Evolutionary conservation across 2,113 vertebrate species (phyloP).

Genomic region (Rhinichthys klamathensis): DNA sequence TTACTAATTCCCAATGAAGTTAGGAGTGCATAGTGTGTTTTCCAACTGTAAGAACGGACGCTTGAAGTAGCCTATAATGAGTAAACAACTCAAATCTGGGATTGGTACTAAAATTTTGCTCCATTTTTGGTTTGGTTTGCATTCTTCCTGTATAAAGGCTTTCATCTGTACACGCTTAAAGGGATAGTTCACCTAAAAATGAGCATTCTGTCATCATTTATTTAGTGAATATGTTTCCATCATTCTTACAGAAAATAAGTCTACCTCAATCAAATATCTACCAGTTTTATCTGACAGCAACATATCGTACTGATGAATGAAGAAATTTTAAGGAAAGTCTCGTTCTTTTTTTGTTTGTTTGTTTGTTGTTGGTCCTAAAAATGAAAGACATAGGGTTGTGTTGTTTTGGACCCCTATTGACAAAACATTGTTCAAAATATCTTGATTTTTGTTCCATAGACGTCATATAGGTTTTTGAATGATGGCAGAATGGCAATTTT

Average conservation of each 20-base stretch:
- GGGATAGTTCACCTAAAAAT: not conserved
- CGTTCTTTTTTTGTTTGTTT: not conserved
- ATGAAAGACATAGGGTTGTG: not conserved
- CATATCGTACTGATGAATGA: not conserved
- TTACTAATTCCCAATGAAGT: not conserved
- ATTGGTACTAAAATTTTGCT: not conserved
- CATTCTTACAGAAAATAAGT: too few relatives aligned
- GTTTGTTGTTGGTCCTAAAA: not conserved
- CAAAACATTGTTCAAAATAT: not conserved
- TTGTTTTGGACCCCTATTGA: not conserved
- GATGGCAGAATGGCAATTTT: not conserved
- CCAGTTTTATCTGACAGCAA: too few relatives aligned
- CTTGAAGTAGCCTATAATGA: not conserved
- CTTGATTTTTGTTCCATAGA: not conserved
- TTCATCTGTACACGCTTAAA: not conserved
- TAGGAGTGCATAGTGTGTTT: not conserved
- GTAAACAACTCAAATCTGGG: too few relatives aligned
- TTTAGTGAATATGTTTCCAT: too few relatives aligned
- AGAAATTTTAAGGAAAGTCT: not conserved
- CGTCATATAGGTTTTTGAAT: not conserved
- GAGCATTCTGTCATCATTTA: not conserved
- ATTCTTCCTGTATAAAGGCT: too few relatives aligned
- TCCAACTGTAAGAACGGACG: not conserved
- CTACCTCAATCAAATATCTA: too few relatives aligned
- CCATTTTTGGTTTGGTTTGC: not conserved